Conservation (phyloP, 1,140 invertebrate species). For the Fopius arisanus region DNA sequence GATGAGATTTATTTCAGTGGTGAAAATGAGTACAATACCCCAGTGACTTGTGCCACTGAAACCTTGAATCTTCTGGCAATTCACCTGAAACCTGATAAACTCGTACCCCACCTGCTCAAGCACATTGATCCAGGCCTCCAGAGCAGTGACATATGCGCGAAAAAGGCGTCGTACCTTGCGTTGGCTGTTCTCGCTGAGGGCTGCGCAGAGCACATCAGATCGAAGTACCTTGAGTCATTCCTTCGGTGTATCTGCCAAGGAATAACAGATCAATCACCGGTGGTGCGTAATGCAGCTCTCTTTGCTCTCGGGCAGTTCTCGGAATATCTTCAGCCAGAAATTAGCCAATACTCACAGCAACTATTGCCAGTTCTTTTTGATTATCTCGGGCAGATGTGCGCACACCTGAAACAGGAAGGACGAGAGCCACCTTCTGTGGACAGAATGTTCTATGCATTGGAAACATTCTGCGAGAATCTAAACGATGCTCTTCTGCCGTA, state of each 20-base stretch:
- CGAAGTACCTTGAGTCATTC: slow-evolving; percentile 76
- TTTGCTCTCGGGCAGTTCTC: slow-evolving; percentile 86
- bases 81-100: slow-evolving; percentile 79
- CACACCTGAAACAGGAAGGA: slow-evolving; percentile 64
- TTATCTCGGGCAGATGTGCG: slow-evolving; percentile 70
- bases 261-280: slow-evolving; percentile 69
- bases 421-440: slow-evolving; percentile 71
- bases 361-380: slow-evolving; percentile 79
- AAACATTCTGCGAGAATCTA: slow-evolving; percentile 83
- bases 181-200: slow-evolving; percentile 83
- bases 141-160: slow-evolving; percentile 67
- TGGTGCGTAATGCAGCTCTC: slow-evolving; percentile 78
- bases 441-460: slow-evolving; percentile 83
- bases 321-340: slow-evolving; percentile 79
- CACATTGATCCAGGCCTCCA: slow-evolving; percentile 71
- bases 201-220: slow-evolving; percentile 78
- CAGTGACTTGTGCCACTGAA: slow-evolving; percentile 74
- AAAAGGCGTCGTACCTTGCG: slow-evolving; percentile 77
- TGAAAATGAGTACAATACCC: slow-evolving; percentile 69
- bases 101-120: slow-evolving; percentile 73
- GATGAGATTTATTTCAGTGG: slow-evolving; percentile 71
- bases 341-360: slow-evolving; percentile 75
- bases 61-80: slow-evolving; percentile 80
- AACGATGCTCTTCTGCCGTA: slow-evolving; percentile 76
- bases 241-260: slow-evolving; percentile 76